Conservation (phyloP, 1,140 invertebrate genomes). For the Cotesia glomerata region DNA sequence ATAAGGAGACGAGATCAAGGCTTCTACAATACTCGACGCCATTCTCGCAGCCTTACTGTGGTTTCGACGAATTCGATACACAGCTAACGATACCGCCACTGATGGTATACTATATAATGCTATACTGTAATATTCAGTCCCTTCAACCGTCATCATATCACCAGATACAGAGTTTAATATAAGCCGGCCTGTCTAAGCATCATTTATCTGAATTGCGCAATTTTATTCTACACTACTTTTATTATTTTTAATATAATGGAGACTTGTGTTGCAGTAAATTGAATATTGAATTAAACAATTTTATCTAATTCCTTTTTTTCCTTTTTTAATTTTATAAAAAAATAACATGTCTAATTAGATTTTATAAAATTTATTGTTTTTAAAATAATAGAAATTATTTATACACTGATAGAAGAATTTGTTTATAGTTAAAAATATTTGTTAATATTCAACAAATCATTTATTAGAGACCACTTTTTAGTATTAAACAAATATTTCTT, state of each 20-base stretch:
- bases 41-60: slow-evolving; percentile 12
- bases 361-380: no score
- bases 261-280: background rate
- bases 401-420: no score
- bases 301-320: no score
- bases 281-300: no score
- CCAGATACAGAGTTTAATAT: background rate
- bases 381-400: no score
- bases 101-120: background rate
- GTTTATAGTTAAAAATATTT: no score
- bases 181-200: slow-evolving; percentile 6
- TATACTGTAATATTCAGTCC: background rate
- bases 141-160: slow-evolving; percentile 1
- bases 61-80: slow-evolving; percentile 23
- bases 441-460: no score
- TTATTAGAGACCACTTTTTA: no score
- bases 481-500: no score
- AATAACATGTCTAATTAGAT: no score
- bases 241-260: background rate
- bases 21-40: background rate
- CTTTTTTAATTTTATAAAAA: no score
- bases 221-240: background rate
- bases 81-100: background rate
- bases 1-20: slow-evolving; percentile 15
- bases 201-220: slow-evolving; percentile 20